phyloP scores from a whole-genome alignment of 1,140 invertebrate species.

The Steinernema khuongi region DNA sequence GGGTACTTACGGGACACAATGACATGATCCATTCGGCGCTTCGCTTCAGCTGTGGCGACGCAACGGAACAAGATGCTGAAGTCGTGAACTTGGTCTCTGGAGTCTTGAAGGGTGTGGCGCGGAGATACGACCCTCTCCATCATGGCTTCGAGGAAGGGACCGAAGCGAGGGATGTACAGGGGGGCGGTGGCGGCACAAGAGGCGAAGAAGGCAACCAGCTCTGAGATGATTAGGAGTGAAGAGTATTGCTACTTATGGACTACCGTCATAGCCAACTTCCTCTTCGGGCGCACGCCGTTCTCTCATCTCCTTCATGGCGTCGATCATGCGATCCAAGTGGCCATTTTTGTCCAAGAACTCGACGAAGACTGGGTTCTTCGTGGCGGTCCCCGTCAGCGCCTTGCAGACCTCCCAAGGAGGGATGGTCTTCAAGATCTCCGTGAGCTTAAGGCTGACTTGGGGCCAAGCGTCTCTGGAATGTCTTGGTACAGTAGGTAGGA shows the following conservation, averaged over 20 bases:
- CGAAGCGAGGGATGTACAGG: background rate
- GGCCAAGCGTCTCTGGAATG: too few species aligned
- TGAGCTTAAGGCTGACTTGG: too few species aligned
- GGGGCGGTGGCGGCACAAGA: background rate
- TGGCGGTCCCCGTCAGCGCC: background rate
- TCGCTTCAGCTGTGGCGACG: background rate
- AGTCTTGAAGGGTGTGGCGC: too few species aligned
- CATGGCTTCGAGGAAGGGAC: background rate
- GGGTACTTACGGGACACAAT: too few species aligned
- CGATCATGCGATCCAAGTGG: background rate
- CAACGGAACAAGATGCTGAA: background rate
- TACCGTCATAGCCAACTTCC: background rate
- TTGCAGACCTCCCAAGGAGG: background rate
- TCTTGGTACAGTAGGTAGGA: too few species aligned
- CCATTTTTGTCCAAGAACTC: background rate
- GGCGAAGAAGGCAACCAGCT: background rate
- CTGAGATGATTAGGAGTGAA: background rate
- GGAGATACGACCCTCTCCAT: background rate
- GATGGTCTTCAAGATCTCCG: too few species aligned
- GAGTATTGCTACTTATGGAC: too few species aligned
- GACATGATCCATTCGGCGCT: background rate
- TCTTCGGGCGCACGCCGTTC: background rate
- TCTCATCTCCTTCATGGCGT: background rate
- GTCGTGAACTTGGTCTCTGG: background rate
- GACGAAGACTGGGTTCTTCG: background rate